Evolutionary conservation across 2,113 vertebrate species (phyloP).

Genomic region (Rattus rattus): DNA sequence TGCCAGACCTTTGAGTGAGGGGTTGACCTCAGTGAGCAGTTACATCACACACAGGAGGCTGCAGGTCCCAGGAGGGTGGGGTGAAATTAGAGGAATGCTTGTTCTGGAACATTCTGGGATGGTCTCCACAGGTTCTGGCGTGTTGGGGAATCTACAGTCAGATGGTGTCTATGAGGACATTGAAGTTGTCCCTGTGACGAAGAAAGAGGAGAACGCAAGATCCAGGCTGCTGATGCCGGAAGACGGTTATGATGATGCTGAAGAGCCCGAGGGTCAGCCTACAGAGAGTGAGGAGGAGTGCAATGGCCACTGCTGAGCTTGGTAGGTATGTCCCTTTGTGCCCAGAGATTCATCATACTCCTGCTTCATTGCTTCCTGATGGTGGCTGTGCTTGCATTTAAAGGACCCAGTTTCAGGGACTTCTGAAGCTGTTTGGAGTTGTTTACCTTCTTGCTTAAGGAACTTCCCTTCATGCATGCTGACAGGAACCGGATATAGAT

Average conservation of each 20-base stretch:
- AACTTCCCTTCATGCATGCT: neutral
- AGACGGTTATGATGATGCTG: neutral
- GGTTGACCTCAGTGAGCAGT: neutral
- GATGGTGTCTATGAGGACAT: conserved; percentile 68
- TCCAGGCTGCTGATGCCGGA: neutral
- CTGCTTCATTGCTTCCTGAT: neutral
- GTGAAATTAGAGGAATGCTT: neutral
- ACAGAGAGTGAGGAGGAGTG: neutral
- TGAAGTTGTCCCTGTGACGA: neutral
- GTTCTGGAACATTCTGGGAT: neutral
- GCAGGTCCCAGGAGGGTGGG: neutral
- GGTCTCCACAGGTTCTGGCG: conserved; percentile 12
- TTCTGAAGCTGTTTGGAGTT: neutral
- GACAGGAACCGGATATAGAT: too few relatives aligned
- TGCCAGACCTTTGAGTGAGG: neutral
- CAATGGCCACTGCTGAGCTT: neutral
- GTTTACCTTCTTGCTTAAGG: neutral
- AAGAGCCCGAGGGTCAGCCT: neutral
- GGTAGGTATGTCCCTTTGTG: neutral
- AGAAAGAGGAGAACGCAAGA: neutral
- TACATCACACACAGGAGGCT: neutral
- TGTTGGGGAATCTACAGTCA: neutral
- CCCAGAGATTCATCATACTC: accelerated
- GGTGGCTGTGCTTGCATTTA: conserved; percentile 36
- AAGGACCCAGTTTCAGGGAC: neutral